Base-by-base conservation (phyloP, 2,888 invertebrate genomes). In the Parasteatoda lunata region DNA sequence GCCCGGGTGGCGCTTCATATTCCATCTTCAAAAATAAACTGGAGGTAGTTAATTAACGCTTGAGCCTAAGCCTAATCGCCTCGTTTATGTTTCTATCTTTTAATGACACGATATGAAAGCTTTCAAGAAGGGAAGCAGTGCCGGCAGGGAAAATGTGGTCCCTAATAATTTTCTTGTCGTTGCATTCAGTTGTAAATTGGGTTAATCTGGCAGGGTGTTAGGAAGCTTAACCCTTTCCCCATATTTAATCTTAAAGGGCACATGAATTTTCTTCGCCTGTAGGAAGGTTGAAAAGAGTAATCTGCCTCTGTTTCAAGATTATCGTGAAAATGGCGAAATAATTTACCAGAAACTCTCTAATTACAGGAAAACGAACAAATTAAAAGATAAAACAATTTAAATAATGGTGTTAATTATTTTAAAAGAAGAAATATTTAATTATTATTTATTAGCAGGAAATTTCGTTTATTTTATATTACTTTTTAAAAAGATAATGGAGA, bases 41-140 rank as follows among this genome's bases (percentile, higher is more conserved):
- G 8, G 59, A 13, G 30, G 49, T 52, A 76, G 75, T 82, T 82
- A 82, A 82, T 82, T 76, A 82, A 76, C 69, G 76, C 59, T 8
- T n/a, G 45, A 69, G 70, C 76, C 70, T 76, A 76, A 70, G 70
- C 69, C 76, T 82, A 82, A 82, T 82, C 82, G 76, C 66, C n/a
- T 45, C 76, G 76, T 68, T 82, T 82, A 82, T 76, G 82, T 82
- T 76, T 82, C 75, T 82, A 72, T 76, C 76, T 82, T 70, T 48
- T 76, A 82, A 82, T 82, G 76, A 82, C 76, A 76, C 64, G 70
- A 70, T 70, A 51, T 75, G 70, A 70, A 76, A 13, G 51, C 66
- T 13, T n/a, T 54, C 72, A 65, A 13, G 59, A 59, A 59, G 9
- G 59, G 59, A 69, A 77, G 51, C 15, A 47, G 59, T 47, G 48